These are phyloP conservation scores for Chloroceryle amazona DNA, from an alignment of 2,797 vertebrate species.

Conservation along the genomic window DNA sequence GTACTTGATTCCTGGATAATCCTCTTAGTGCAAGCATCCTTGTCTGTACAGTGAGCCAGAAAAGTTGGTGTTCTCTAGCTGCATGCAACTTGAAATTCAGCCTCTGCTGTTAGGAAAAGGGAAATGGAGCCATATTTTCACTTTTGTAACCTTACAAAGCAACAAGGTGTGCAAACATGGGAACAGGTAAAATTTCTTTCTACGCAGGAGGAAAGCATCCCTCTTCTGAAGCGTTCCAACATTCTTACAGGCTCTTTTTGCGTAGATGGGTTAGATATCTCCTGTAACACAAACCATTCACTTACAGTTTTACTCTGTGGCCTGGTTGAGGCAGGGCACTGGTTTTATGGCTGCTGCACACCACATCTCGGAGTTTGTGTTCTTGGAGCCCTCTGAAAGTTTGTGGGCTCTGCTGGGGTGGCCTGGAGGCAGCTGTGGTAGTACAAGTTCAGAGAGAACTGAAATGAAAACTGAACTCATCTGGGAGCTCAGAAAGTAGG, in stretches of 20 bases:
- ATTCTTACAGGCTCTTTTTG: not conserved
- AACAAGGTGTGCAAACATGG: not conserved
- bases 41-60: not conserved
- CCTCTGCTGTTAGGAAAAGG: not conserved
- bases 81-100: not conserved
- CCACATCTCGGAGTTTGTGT: fast-evolving
- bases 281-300: not conserved
- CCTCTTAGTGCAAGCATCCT: not conserved
- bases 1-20: not conserved
- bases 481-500: not conserved
- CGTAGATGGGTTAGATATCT: not conserved
- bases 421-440: not conserved
- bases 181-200: not conserved
- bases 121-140: not conserved
- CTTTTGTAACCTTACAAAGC: not conserved
- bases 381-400: not conserved
- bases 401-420: not conserved
- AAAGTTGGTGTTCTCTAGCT: not conserved
- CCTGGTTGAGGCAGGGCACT: not conserved
- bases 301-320: not conserved
- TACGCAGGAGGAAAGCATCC: not conserved
- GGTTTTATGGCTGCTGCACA: not conserved
- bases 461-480: not conserved
- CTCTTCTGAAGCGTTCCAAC: not conserved
- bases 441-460: fast-evolving